Conservation (phyloP, 2,797 vertebrate genomes). For the Otus scops region DNA sequence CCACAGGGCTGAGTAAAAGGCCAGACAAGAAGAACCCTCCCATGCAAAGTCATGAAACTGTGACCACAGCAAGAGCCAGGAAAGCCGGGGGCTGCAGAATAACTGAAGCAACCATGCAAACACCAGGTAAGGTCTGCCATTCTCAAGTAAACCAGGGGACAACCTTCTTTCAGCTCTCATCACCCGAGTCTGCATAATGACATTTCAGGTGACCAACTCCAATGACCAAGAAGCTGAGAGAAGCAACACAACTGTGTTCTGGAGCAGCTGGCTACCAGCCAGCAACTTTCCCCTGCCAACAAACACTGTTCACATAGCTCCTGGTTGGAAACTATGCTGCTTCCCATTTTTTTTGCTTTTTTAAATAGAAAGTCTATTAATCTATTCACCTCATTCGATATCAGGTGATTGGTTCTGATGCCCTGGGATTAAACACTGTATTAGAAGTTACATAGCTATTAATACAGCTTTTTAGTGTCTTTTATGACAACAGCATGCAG, state of each 20-base stretch:
- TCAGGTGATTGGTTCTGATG: background rate
- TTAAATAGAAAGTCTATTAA: background rate
- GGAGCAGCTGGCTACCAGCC: background rate
- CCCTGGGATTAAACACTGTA: background rate
- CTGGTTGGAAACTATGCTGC: accelerated
- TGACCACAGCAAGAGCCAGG: background rate
- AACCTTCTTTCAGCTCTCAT: background rate
- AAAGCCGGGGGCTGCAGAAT: background rate
- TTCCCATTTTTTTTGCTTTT: background rate
- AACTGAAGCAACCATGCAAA: background rate
- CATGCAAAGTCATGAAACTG: background rate
- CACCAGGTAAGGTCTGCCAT: background rate
- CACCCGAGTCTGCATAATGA: background rate
- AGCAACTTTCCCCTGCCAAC: background rate
- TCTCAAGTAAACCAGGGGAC: background rate
- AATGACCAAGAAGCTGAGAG: background rate
- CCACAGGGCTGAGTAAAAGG: background rate
- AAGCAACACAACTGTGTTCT: background rate
- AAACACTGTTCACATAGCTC: background rate
- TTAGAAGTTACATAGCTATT: background rate
- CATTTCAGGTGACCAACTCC: background rate
- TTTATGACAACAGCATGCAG: background rate
- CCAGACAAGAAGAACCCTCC: background rate
- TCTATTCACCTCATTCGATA: background rate
- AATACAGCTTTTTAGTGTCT: background rate